These are phyloP conservation scores for Tyria jacobaeae DNA, from an alignment of 2,888 invertebrate species.

Conservation along the genomic window DNA sequence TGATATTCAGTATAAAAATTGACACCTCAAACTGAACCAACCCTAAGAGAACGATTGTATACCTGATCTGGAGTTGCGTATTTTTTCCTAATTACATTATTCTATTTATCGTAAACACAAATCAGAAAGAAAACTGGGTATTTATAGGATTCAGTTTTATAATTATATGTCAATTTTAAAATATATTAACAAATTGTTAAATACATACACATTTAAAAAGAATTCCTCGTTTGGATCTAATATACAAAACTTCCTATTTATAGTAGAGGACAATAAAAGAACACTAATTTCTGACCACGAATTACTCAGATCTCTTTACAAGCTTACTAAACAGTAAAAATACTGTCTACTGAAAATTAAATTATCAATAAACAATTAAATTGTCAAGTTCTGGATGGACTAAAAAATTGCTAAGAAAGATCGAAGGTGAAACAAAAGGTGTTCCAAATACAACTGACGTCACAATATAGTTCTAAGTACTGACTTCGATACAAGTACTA, in stretches of 20 bases:
- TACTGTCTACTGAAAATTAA: neutral
- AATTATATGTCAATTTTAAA: too few species aligned
- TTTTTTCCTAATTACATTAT: too few species aligned
- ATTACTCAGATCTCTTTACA: neutral
- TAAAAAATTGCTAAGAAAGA: neutral
- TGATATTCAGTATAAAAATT: too few species aligned
- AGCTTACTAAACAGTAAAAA: neutral
- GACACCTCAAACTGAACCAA: too few species aligned
- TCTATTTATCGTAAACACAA: too few species aligned
- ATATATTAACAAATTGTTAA: too few species aligned
- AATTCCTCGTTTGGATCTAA: neutral
- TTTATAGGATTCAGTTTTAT: too few species aligned
- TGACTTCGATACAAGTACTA: neutral
- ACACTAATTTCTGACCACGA: neutral
- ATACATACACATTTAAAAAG: neutral
- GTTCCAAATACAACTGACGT: neutral
- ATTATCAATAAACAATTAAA: neutral
- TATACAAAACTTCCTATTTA: neutral
- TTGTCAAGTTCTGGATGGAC: neutral
- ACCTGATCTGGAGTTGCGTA: too few species aligned
- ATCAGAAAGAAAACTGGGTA: too few species aligned
- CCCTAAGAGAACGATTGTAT: too few species aligned
- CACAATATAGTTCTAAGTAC: conserved; percentile 2
- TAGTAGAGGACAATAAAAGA: neutral
- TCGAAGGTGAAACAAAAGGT: neutral